Base-by-base conservation (phyloP, 2,113 vertebrate species). In the Aphelocoma coerulescens region DNA sequence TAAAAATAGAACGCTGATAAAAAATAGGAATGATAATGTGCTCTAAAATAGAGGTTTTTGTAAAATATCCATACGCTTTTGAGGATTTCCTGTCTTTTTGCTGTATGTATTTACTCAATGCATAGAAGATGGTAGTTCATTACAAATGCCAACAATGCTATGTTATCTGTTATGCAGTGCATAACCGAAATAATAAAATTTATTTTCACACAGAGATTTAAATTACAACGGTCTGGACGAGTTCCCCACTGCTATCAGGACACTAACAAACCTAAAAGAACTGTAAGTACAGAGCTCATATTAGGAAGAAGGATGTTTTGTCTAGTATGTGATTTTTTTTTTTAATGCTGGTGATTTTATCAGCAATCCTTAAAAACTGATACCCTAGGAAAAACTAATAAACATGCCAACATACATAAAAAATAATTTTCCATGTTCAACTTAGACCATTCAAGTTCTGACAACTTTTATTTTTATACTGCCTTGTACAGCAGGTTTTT, bases 181-280 rank as follows among this genome's bases (percentile, higher is more conserved):
- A 68, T 72, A 95, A 96, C 51, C 10, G 30, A 76, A 97, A 82
- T 91, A 96, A 91, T 87, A 62, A 68, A 80, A 68, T 95, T 63
- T 93, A 26, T 74, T 97, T 94, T 96, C 80, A 94, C 89, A 71
- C 84, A 99, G 98, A 97, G 98, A 99, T 96, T 97, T 99, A 97
- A 99, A 99, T 97, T 99, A 98, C 95, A 99, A 99, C 97, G 98
- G 97, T 96, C 98, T 99, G 92, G 97, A 98, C 33, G 97, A 98
- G 79, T 99, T 99, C 85, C 99, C 99, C 33, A 92, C 96, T 55
- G 98, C 98, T 62, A 98, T 99, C 97, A 98, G 95, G 91, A 98
- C 98, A 13, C 98, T 99, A 69, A 97, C 96, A 78, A 98, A 98
- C 94, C 98, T 99, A 63, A 99, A 99, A 96, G 99, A 99, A 93